Evolutionary conservation across 23 tunicate genomes (phyloP), one percentile per base, ranked within the genome.

Genomic region (Trididemnum clinides): DNA sequence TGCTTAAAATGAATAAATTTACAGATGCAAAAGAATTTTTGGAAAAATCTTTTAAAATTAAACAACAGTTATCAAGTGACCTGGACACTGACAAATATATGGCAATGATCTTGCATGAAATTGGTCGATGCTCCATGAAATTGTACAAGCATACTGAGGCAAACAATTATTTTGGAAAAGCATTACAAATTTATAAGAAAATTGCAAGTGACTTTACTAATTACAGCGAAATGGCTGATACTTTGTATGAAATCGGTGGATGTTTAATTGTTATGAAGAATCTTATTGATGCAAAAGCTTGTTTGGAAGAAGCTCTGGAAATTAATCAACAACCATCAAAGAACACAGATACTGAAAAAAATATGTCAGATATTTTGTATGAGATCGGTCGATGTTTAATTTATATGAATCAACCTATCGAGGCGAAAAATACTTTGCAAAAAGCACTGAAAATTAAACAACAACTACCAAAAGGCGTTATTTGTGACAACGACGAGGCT

Each of bases 361-460:
- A 29, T 31, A 7, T 69, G 15, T 15, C 38, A 4, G 21, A 10
- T 6, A 69, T n/a, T 30, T n/a, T 69, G 37, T 10, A 69, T 12
- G 6, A 69, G 21, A 69, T 69, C 30, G 76, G 76, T 69, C 21
- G 76, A 28, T 69, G 76, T 33, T 69, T 69, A 2, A 4, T 33
- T 2, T 5, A 69, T 5, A 69, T 6, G 38, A 31, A 69, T 69
- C 37, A 69, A 69, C 6, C 6, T n/a, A 4, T 2, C 10, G 37
- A 69, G 30, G 76, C 76, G 4, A 4, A 28, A 6, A 5, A 28
- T 28, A 28, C 28, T 31, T 69, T 69, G 28, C 36, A 69, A 69
- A 6, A 31, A 31, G 28, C 76, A 6, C 38, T 69, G 4, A 7
- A 69, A 29, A 28, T 31, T 37, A 29, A 69, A n/a, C 18, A 69